These are phyloP conservation scores for Hucho hucho DNA, from an alignment of 2,113 vertebrate species.

Conservation along the genomic window DNA sequence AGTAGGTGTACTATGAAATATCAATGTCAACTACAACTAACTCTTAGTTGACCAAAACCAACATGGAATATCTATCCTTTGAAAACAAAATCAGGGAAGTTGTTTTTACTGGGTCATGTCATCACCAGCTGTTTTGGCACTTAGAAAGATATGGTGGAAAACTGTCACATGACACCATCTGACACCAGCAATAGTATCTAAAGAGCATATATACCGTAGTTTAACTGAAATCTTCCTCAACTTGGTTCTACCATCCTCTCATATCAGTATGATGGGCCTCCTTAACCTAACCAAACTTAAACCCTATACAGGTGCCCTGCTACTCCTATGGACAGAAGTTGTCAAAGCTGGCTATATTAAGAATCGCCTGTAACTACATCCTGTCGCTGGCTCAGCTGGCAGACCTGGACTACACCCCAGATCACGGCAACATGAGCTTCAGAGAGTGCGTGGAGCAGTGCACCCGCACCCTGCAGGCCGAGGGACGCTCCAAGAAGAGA, in stretches of 20 bases:
- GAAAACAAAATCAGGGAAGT: background rate
- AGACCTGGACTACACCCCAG: conserved; percentile 92
- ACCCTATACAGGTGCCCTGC: conserved; percentile 86
- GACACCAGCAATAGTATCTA: background rate
- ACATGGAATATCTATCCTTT: background rate
- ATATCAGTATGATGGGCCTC: background rate
- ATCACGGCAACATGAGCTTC: conserved; percentile 91
- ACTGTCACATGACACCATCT: conserved; percentile 1
- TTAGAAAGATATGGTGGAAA: background rate
- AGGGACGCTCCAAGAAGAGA: conserved; percentile 97
- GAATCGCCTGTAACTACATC: conserved; percentile 99
- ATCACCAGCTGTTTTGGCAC: background rate
- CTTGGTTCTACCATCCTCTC: background rate
- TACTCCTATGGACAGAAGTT: conserved; percentile 99
- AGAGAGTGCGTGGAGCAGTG: conserved; percentile 98
- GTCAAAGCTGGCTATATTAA: conserved; percentile 96
- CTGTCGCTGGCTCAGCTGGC: conserved; percentile 94
- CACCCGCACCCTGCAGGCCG: conserved; percentile 94
- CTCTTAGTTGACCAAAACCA: too few species aligned
- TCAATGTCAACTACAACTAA: too few species aligned
- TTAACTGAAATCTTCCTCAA: background rate
- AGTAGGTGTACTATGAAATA: too few species aligned
- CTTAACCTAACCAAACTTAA: background rate
- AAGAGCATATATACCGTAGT: background rate
- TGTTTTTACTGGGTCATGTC: background rate